Conservation (phyloP, 2,113 vertebrate species). For the Actenoides lindsayi region DNA sequence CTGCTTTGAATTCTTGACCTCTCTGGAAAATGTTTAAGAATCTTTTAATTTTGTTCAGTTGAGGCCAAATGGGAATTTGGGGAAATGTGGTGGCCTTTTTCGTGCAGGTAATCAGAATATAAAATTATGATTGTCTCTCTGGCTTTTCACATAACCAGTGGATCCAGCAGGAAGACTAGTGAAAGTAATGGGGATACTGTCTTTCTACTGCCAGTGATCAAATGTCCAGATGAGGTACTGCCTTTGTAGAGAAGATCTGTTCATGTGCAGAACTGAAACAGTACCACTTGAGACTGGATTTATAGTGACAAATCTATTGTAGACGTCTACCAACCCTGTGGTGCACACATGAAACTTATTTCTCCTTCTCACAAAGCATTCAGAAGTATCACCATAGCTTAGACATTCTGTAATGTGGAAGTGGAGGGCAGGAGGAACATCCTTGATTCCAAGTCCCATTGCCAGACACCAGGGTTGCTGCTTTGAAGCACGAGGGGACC, state of each 20-base stretch:
- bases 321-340: background rate
- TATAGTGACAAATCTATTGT: background rate
- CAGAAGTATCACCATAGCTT: background rate
- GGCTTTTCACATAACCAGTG: background rate
- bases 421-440: background rate
- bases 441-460: background rate
- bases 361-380: background rate
- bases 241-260: background rate
- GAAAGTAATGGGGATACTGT: background rate
- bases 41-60: background rate
- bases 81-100: background rate
- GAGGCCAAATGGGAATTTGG: background rate
- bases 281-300: background rate
- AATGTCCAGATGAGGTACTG: background rate
- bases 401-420: background rate
- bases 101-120: constrained; percentile 14
- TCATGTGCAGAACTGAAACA: background rate
- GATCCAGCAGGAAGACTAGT: background rate
- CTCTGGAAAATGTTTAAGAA: constrained; percentile 2
- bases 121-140: background rate
- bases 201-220: background rate
- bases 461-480: background rate
- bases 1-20: constrained; percentile 1
- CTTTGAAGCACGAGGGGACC: rapidly evolving
- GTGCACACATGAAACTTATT: background rate